Percentiles rank a stretch among this genome's conserved stretches.
Evolutionary conservation across 1,140 invertebrate genomes (phyloP).

Genomic region (Sipha flava): DNA sequence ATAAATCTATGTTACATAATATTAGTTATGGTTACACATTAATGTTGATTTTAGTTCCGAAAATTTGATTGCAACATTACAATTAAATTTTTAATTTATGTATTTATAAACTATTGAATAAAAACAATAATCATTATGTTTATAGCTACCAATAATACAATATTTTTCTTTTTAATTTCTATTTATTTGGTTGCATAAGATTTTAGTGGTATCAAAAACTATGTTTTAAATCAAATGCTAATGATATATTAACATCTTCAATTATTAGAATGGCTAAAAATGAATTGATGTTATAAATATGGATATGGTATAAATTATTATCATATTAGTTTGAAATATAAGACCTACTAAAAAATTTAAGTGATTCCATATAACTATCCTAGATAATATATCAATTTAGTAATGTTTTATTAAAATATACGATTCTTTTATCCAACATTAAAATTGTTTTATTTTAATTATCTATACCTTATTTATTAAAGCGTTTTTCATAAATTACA

Average conservation of each 20-base stretch:
- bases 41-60: conserved; percentile 3
- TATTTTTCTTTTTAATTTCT: background rate
- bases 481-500: too few relatives aligned
- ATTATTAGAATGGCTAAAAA: background rate
- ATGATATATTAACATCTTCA: background rate
- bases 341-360: background rate
- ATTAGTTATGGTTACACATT: background rate
- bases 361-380: background rate
- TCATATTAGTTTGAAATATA: background rate
- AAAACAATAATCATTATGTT: background rate
- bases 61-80: too few relatives aligned
- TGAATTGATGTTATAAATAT: background rate
- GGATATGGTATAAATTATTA: background rate
- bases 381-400: background rate
- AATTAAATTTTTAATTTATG: background rate
- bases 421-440: background rate
- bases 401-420: background rate
- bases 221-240: background rate
- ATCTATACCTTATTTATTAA: too few relatives aligned
- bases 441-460: too few relatives aligned
- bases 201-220: background rate
- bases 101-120: background rate
- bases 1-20: background rate
- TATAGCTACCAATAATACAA: background rate
- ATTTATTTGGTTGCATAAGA: background rate